Percentiles rank a stretch among this genome's conserved stretches.
phyloP scores from a whole-genome alignment of 2,113 vertebrate genomes.

The Burhinus oedicnemus region DNA sequence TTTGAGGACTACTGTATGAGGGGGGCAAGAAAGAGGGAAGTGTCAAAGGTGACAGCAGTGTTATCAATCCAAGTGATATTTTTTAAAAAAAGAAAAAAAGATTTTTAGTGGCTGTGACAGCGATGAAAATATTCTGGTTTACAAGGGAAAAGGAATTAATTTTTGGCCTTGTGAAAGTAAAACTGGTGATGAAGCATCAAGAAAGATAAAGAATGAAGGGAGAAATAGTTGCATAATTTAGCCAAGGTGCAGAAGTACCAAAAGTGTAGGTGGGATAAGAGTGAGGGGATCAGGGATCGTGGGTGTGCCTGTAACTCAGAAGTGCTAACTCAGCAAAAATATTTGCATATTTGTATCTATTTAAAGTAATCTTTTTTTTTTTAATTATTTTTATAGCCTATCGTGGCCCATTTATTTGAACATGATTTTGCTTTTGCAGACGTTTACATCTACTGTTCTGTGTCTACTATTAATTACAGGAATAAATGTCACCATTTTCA shows the following conservation, averaged over 20 bases:
- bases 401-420: neutral
- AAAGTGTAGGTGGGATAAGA: neutral
- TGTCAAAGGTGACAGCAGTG: neutral
- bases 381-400: neutral
- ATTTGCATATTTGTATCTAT: neutral
- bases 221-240: neutral
- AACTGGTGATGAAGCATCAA: neutral
- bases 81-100: no score
- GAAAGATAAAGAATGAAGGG: neutral
- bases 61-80: neutral
- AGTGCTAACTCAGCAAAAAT: rapidly evolving
- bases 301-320: neutral
- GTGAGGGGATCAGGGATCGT: rapidly evolving
- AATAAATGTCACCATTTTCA: neutral
- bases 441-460: neutral
- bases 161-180: neutral
- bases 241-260: neutral
- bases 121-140: neutral
- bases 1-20: neutral
- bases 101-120: neutral
- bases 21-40: neutral
- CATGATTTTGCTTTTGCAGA: neutral
- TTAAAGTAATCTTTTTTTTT: rapidly evolving
- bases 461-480: neutral
- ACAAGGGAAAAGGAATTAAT: rapidly evolving